Conservation (phyloP, 2,797 vertebrate genomes). For the Periparus ater region DNA sequence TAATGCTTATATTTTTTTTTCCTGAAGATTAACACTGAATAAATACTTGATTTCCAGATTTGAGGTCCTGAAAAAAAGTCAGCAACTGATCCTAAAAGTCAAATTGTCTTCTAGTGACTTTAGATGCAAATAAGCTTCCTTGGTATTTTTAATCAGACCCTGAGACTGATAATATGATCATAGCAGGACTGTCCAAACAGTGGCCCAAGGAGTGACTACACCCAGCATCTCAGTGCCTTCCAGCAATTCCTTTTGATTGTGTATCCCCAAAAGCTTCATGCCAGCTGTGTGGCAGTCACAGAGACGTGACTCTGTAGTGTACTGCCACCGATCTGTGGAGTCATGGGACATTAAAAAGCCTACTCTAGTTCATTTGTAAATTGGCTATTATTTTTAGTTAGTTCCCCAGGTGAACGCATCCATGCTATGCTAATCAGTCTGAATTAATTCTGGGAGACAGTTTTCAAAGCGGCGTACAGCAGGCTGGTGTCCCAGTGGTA, state of each 20-base stretch:
- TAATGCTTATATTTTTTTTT: background rate
- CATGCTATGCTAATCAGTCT: constrained; percentile 19
- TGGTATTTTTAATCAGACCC: background rate
- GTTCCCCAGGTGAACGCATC: background rate
- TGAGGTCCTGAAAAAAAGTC: background rate
- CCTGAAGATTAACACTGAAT: background rate
- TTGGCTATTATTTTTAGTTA: constrained; percentile 54
- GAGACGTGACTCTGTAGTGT: background rate
- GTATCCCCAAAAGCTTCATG: background rate
- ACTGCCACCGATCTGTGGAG: background rate
- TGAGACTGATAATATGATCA: background rate
- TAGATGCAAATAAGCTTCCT: background rate
- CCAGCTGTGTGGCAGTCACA: background rate
- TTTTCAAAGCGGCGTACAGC: background rate
- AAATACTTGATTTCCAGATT: background rate
- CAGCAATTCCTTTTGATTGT: background rate
- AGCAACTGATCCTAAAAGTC: background rate
- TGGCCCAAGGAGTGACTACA: background rate
- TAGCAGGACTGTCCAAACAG: background rate
- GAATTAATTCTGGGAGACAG: constrained; percentile 39
- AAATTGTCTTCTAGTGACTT: background rate
- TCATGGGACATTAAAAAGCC: constrained; percentile 13
- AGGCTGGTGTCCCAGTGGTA: constrained; percentile 12
- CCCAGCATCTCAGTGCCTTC: background rate
- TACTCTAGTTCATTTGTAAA: constrained; percentile 23